Evolutionary conservation across 2,888 invertebrate species (phyloP), one percentile per base, ranked within the genome.

Genomic region (Microchrysa polita): DNA sequence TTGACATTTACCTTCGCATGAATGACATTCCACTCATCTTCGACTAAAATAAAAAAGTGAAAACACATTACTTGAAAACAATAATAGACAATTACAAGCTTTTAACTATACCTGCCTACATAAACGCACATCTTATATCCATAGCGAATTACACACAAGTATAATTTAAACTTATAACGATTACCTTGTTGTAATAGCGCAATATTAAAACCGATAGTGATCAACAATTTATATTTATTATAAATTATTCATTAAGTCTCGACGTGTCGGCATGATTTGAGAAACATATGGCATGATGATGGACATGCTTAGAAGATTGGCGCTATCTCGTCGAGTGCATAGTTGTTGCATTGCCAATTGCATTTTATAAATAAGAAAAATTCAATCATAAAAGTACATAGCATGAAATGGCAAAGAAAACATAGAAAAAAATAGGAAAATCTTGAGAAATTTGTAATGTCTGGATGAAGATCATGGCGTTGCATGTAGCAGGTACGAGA

Each of bases 161-260:
- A 34, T 34, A 5, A 34, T 34, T 34, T 34, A 34, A 34, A 34
- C 27, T 65, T 20, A 20, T 14, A 52, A 27, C 52, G 34, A 67
- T 67, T 67, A 67, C 52, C 63, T 42, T 55, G 65, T 27, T n/a
- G 48, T 55, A 63, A 65, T 53, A n/a, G 34, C 23, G n/a, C n/a
- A n/a, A 53, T 40, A 65, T 63, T 55, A 73, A n/a, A n/a, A 42
- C 27, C n/a, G 55, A 73, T 55, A 34, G 34, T 20, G 27, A 52
- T 65, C 69, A 12, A n/a, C 52, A 42, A 40, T 34, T n/a, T n/a
- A n/a, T n/a, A n/a, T n/a, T n/a, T n/a, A 34, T 63, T 48, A 55
- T 44, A 44, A 55, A 57, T 61, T 61, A 61, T 61, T 61, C 61
- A 73, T 34, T 5, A 27, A 20, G 18, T 61, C 61, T 61, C 18